Percentiles rank a stretch among this genome's conserved stretches.
phyloP scores from a whole-genome alignment of 2,888 invertebrate genomes.

The Hedychridium roseum region DNA sequence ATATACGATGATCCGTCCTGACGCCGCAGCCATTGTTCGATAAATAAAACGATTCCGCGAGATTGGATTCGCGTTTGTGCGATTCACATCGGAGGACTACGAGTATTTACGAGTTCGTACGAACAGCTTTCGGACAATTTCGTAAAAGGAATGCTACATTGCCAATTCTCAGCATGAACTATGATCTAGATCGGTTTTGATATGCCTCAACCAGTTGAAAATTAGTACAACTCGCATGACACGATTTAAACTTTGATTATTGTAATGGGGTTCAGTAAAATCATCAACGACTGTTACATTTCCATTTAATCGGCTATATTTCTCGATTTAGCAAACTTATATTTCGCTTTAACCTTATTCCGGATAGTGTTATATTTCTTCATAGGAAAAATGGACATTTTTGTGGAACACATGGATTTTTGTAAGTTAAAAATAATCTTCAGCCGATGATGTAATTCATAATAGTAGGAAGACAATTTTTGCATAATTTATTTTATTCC shows the following conservation, averaged over 20 bases:
- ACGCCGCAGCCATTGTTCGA: slow-evolving; percentile 65
- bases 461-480: too few species aligned
- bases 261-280: slow-evolving; percentile 8
- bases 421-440: too few species aligned
- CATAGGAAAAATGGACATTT: too few species aligned
- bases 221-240: not conserved
- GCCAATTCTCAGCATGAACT: slow-evolving; percentile 34
- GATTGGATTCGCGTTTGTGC: slow-evolving; percentile 10
- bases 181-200: slow-evolving; percentile 13
- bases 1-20: slow-evolving; percentile 85
- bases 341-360: too few species aligned
- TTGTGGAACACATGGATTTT: too few species aligned
- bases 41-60: slow-evolving; percentile 27
- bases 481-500: too few species aligned
- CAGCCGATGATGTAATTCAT: too few species aligned
- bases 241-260: not conserved
- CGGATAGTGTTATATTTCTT: too few species aligned
- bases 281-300: too few species aligned
- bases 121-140: slow-evolving; percentile 33
- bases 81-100: slow-evolving; percentile 25
- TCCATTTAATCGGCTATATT: too few species aligned
- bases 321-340: too few species aligned
- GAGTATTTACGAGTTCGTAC: slow-evolving; percentile 24
- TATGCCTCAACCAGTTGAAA: not conserved
- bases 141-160: slow-evolving; percentile 33